Conservation (phyloP, 2,888 invertebrate species). For the Brenthis daphne region DNA sequence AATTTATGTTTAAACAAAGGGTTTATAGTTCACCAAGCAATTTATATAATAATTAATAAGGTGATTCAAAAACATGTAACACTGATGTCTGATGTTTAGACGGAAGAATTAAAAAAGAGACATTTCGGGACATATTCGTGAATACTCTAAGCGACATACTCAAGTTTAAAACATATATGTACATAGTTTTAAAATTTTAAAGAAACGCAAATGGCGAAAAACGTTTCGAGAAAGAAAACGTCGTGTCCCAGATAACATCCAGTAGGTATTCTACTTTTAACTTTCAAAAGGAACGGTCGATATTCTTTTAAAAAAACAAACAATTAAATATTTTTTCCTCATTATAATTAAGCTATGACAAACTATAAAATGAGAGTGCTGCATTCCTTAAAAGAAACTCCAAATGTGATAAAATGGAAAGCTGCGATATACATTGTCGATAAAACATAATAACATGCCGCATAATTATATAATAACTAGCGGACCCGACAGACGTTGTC, state of each 20-base stretch:
- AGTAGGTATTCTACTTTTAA: constrained; percentile 32
- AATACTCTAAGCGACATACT: background rate
- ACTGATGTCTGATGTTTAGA: too few species aligned
- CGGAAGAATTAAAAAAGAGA: too few species aligned
- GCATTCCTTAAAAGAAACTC: constrained; percentile 10
- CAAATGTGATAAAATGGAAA: constrained; percentile 8
- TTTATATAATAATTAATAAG: too few species aligned
- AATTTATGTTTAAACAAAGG: too few species aligned
- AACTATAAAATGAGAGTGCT: background rate
- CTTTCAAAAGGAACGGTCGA: constrained; percentile 27
- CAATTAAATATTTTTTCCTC: background rate
- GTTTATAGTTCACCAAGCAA: too few species aligned
- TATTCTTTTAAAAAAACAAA: constrained; percentile 18
- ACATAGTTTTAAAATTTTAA: constrained; percentile 3
- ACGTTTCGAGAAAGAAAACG: constrained; percentile 19
- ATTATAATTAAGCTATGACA: background rate
- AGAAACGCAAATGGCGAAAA: constrained; percentile 10
- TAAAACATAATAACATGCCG: background rate
- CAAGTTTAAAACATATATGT: background rate
- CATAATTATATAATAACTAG: constrained; percentile 9
- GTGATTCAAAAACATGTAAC: too few species aligned
- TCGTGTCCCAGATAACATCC: constrained; percentile 25
- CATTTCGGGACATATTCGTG: too few species aligned
- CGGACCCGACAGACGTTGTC: too few species aligned
- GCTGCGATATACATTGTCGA: background rate